Evolutionary conservation across 2,888 invertebrate species (phyloP), one percentile per base, ranked within the genome.

Genomic region (Drosophila colorata): DNA sequence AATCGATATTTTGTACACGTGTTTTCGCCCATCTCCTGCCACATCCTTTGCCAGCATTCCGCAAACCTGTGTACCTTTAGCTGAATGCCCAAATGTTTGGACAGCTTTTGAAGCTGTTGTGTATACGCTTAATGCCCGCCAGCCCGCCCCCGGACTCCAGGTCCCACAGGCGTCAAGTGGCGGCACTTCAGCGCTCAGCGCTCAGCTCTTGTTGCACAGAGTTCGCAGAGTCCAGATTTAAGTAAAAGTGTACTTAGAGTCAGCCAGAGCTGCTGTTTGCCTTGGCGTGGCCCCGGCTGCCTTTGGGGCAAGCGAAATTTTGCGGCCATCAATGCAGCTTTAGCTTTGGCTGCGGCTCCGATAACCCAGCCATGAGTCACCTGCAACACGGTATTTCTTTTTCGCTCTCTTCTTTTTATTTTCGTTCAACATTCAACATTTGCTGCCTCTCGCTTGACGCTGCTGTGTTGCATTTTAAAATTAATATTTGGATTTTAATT

Each of bases 401-500:
- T 33, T 28, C 6, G 40, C 37, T 41, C 43, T 20, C 14, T 49
- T 6, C 33, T 41, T 28, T 43, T 14, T 47, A 51, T 55, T 49
- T 64, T 64, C 9, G 28, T 28, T 28, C 9, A 28, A 28, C 28
- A 44, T 58, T 70, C 38, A 56, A 53, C 49, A 59, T 60, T 69
- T 59, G 18, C 40, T 31, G 31, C 35, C 13, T 33, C 33, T 33
- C 33, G 33, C 58, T 51, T 49, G 64, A 35, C 41, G 46, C 13
- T 46, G 58, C 55, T 61, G 63, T 65, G 78, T 65, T 87, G 85
- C 85, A 81, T 81, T 84, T 84, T 77, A 81, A 85, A 85, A 80
- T 84, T 84, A 87, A 87, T 84, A 84, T 84, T 84, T 84, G 84
- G 82, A 84, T 87, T 84, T 84, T 84, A 84, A 84, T 84, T 84